phyloP scores from a whole-genome alignment of 2,888 invertebrate species.

The Erebia aethiops region DNA sequence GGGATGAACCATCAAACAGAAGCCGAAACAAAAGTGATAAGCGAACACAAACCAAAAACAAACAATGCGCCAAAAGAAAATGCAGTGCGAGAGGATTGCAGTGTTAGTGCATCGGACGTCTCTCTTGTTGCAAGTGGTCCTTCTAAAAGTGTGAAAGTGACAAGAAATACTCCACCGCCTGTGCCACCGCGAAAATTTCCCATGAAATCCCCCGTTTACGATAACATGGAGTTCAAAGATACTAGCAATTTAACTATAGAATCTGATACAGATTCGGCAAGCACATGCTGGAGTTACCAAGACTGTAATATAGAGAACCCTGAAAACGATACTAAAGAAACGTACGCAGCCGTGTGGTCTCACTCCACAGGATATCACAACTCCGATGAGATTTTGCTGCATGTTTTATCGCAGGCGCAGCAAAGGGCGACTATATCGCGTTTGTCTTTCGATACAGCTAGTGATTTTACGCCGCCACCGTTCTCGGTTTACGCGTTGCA shows the following conservation, averaged over 20 bases:
- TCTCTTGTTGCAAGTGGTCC: constrained; percentile 69
- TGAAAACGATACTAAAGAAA: constrained; percentile 56
- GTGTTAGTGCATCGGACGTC: constrained; percentile 62
- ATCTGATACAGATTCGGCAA: constrained; percentile 68
- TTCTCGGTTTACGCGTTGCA: constrained; percentile 70
- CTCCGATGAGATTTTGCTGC: constrained; percentile 67
- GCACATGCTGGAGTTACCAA: constrained; percentile 78
- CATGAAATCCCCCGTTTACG: constrained; percentile 56
- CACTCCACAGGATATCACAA: constrained; percentile 77
- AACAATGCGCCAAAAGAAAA: constrained; percentile 42
- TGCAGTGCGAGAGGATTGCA: constrained; percentile 55
- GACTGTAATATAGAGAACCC: constrained; percentile 65
- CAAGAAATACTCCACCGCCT: constrained; percentile 50
- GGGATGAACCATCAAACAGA: constrained; percentile 53
- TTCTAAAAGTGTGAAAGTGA: constrained; percentile 50
- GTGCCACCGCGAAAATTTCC: constrained; percentile 61
- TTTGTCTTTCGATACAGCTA: constrained; percentile 69
- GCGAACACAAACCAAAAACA: constrained; percentile 40
- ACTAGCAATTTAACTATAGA: constrained; percentile 44
- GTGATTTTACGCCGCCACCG: constrained; percentile 64
- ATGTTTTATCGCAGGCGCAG: constrained; percentile 60
- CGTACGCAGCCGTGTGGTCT: constrained; percentile 73
- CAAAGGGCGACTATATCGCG: constrained; percentile 69
- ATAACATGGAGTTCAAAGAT: constrained; percentile 53
- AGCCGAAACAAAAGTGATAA: constrained; percentile 40